Evolutionary conservation across 2,888 invertebrate species (phyloP), one percentile per base, ranked within the genome.

Genomic region (Flexamia atlantica): DNA sequence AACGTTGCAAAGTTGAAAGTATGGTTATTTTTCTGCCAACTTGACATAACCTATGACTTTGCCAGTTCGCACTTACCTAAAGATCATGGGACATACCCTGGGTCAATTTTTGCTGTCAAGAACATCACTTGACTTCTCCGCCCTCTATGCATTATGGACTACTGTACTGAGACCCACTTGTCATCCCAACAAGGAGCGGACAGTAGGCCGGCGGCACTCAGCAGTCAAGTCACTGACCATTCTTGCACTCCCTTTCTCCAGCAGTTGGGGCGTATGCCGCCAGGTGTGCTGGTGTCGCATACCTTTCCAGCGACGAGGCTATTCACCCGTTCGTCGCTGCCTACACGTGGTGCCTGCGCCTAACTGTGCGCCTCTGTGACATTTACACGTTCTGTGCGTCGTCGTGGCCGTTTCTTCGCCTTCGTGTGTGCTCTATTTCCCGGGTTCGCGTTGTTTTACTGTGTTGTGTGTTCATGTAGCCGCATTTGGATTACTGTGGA

Each of bases 191-290:
- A 9, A 10, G 64, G 30, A 64, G 5, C 64, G 28, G 17, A 28
- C 64, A 14, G 64, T 30, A 64, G 1, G 23, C 46, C 2, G 53
- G 3, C 20, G 20, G 23, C 53, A 17, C 5, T 23, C 53, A 7
- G 53, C 53, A 53, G 46, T 23, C 53, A 14, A 70, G 70, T 70
- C 70, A 70, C 70, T 70, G 70, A 70, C 70, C 70, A 70, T 36
- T 36, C 28, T 30, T 40, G 68, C 68, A 68, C 17, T 32, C 30
- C 70, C 70, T 40, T 23, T 70, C 70, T 40, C 40, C 70, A 70
- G 40, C 70, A 70, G 70, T 70, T 70, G 40, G 40, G 40, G 70
- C 40, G 70, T 3, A 3, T 1, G 0, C n/a, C 70, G 20, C 40
- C 70, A 70, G 70, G 32, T 36, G 70, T 40, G 70, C 40, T 17